Base-by-base conservation (phyloP, 1,140 invertebrate species). In the Lethrus apterus region DNA sequence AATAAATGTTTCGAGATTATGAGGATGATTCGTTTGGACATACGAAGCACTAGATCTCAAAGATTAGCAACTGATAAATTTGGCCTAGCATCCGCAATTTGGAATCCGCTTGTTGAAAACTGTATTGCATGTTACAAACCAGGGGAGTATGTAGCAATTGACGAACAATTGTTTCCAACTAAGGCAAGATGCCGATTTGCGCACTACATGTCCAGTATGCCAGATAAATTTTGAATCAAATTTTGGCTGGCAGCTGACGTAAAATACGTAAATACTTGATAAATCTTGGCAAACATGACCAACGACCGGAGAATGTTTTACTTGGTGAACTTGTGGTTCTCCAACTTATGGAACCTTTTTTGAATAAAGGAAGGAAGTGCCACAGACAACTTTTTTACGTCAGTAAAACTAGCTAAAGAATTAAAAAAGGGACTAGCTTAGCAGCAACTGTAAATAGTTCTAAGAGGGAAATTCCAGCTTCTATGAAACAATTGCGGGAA, bases 111-210 rank as follows among this genome's bases (percentile, higher is more conserved):
- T 26, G n/a, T 26, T 26, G 23, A 26, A n/a, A 26, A 26, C 23
- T 5, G 23, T 26, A 5, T 7, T 7, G n/a, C 5, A 7, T 62
- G 59, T 29, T 67, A 62, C 42, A 59, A 56, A 43, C 58, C 62
- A 42, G 57, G 53, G 36, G 36, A 19, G 47, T 56, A 65, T 55
- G 54, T 66, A 26, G 60, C 59, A 11, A 15, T 36, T 10, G 62
- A 66, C 60, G 62, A 69, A 53, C 64, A 67, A 35, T 49, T 67
- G 21, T 68, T 65, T 56, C 58, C 60, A 31, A 57, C 61, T 3
- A 64, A 67, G 58, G 48, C 56, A 3, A 54, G 58, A 43, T 68
- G 59, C 51, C 46, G 29, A 33, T 68, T 65, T 56, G 62, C 49
- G 1, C 63, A 68, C 54, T 67, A 60, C 46, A 67, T 66, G 52